Conservation (phyloP, 1,140 invertebrate genomes). For the Oppia nitens region DNA sequence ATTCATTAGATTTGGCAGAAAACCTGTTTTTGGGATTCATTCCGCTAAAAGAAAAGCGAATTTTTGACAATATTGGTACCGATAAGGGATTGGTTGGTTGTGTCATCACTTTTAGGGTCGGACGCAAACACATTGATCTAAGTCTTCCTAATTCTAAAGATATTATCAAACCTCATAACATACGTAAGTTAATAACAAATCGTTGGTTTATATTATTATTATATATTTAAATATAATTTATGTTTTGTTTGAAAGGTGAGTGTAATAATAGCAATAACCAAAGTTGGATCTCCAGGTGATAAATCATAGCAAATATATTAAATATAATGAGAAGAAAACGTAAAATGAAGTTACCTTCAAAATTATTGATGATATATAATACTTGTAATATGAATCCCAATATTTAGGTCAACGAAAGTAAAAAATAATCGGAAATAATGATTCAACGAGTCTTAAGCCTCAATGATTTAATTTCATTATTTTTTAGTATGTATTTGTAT, state of each 20-base stretch:
- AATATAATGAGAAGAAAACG: too few relatives aligned
- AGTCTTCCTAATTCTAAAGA: conserved; percentile 26
- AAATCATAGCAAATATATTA: too few relatives aligned
- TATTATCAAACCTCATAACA: conserved; percentile 21
- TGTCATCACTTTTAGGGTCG: conserved; percentile 55
- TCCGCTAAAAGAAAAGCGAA: conserved; percentile 42
- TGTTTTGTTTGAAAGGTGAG: background rate
- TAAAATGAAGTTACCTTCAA: too few relatives aligned
- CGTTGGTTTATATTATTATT: background rate
- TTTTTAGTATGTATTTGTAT: too few relatives aligned
- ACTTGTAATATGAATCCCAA: too few relatives aligned
- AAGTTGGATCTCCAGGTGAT: too few relatives aligned
- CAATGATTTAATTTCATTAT: too few relatives aligned
- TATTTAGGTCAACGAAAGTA: too few relatives aligned
- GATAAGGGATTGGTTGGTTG: conserved; percentile 63
- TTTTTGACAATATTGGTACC: conserved; percentile 69
- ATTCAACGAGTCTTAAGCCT: too few relatives aligned
- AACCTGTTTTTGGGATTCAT: conserved; percentile 66
- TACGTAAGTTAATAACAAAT: conserved; percentile 15
- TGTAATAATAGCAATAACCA: background rate
- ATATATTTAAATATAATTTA: background rate
- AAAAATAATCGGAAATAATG: too few relatives aligned
- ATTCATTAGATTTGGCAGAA: conserved; percentile 60
- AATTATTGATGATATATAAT: too few relatives aligned
- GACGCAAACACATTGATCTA: conserved; percentile 44